phyloP scores from a whole-genome alignment of 2,888 invertebrate species.

The Tryphoninae sp. region DNA sequence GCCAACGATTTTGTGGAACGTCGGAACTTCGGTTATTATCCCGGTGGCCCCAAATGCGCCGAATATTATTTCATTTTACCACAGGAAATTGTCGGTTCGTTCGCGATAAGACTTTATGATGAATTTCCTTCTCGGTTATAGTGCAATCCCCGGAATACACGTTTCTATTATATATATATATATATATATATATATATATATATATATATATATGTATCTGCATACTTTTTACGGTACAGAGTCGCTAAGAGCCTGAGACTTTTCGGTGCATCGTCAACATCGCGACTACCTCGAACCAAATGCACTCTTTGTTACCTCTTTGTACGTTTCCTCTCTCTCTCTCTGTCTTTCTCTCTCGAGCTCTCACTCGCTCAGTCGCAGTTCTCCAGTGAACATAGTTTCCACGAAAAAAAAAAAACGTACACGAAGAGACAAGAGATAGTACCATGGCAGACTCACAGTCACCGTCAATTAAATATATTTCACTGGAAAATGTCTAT shows the following conservation, averaged over 20 bases:
- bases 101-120: slow-evolving; percentile 71
- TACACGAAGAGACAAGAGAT: slow-evolving; percentile 10
- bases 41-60: slow-evolving; percentile 5
- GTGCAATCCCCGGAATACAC: slow-evolving; percentile 18
- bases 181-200: background rate
- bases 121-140: slow-evolving; percentile 68
- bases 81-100: slow-evolving; percentile 67
- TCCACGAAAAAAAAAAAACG: background rate
- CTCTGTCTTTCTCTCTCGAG: background rate
- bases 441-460: background rate
- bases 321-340: slow-evolving; percentile 6
- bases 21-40: slow-evolving; percentile 52
- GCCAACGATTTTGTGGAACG: slow-evolving; percentile 42
- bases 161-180: slow-evolving; percentile 4
- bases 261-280: slow-evolving; percentile 64
- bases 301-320: slow-evolving; percentile 39
- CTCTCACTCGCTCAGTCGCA: background rate
- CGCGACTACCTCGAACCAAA: slow-evolving; percentile 53
- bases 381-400: slow-evolving; percentile 14
- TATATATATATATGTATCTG: background rate
- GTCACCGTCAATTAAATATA: slow-evolving; percentile 32
- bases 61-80: slow-evolving; percentile 61
- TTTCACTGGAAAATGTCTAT: slow-evolving; percentile 46
- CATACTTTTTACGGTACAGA: slow-evolving; percentile 10
- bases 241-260: slow-evolving; percentile 63